Base-by-base conservation (phyloP, 2,888 invertebrate genomes). In the Leptopilina syphax region DNA sequence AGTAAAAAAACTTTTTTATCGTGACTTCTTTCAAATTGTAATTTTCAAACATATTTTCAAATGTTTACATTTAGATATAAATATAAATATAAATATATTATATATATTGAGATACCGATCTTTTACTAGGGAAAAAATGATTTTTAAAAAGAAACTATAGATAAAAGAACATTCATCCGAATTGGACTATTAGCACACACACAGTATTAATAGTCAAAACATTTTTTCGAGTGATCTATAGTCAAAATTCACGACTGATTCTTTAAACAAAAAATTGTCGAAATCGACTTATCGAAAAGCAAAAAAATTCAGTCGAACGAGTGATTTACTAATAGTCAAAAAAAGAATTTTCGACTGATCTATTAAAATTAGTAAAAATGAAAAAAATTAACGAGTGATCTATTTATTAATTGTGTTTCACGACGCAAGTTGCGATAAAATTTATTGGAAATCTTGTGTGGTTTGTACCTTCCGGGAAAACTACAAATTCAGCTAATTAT, bases 401-500 rank as follows among this genome's bases (percentile, higher is more conserved):
- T 50, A n/a, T 24, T 24, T 18, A 63, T 3, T n/a, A 41, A 44
- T 67, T 73, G 57, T 73, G 34, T 70, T 65, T 65, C 6, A 34
- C 27, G 34, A 27, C 65, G 34, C 34, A 65, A 65, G 65, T 65
- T 70, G 27, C 54, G 54, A 70, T 70, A 34, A 54, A 63, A 63
- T 27, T 57, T 57, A 34, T 47, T 73, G 54, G 54, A 13, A 73
- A 34, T 57, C 54, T 57, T 73, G n/a, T 65, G 65, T 65, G 63
- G 63, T 13, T 24, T 65, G 27, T 24, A 65, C 24, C 65, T 65
- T 65, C 50, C 12, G 70, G 27, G 54, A 67, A 47, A 44, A 47
- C 47, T 67, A n/a, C 67, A 41, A 47, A 73, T 73, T 57, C 54
- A 73, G 57, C 73, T 73, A 70, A 63, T 73, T 73, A 57, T 73